Conservation (phyloP, 2,797 vertebrate species). For the Lepilemur ruficaudatus region DNA sequence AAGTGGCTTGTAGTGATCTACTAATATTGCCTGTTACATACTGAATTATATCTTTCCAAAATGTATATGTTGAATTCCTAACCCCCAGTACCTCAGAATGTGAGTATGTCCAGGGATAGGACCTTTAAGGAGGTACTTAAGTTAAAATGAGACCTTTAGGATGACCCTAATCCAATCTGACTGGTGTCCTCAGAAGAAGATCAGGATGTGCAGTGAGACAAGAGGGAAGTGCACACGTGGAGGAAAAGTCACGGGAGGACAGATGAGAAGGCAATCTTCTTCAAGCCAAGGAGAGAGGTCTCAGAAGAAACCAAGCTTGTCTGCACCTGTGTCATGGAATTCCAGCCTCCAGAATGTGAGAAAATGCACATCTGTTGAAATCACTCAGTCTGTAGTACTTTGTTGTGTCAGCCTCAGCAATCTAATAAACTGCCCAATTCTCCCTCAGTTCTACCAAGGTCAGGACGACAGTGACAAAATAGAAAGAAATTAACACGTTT, state of each 20-base stretch:
- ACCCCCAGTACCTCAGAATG: neutral
- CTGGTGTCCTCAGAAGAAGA: neutral
- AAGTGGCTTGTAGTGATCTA: neutral
- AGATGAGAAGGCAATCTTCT: rapidly evolving
- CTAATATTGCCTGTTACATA: neutral
- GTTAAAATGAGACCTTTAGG: neutral
- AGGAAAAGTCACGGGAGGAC: neutral
- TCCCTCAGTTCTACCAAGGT: conserved; percentile 39
- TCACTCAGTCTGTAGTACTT: neutral
- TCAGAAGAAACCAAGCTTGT: neutral
- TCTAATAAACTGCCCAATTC: neutral
- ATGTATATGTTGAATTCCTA: neutral
- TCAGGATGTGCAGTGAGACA: neutral
- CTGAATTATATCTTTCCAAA: neutral
- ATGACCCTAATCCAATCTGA: neutral
- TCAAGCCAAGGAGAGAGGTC: neutral
- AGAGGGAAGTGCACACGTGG: rapidly evolving
- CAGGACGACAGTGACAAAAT: conserved; percentile 46
- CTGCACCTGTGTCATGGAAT: neutral
- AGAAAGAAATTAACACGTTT: conserved; percentile 35
- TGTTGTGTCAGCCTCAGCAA: neutral
- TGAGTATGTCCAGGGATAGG: neutral
- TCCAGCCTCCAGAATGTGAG: neutral
- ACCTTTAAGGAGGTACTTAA: neutral
- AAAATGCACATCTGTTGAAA: neutral